Evolutionary conservation across 2,888 invertebrate genomes (phyloP), one percentile per base, ranked within the genome.

Genomic region (Drosophila hamatofila): DNA sequence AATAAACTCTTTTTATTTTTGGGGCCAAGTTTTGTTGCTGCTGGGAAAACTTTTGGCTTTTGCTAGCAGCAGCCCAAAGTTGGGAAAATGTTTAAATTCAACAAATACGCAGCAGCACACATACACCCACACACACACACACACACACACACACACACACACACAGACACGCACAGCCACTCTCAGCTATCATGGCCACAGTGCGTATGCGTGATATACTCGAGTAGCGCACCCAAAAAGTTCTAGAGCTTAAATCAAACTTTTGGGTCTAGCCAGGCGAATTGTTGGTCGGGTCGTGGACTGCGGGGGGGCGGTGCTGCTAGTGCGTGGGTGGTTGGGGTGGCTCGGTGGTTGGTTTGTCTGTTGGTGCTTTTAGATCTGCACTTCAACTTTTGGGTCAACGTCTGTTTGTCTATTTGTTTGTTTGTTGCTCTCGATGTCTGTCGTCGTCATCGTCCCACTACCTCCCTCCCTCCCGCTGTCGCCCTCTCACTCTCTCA

Each of bases 351-450:
- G 27, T 49, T 55, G 54, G 65, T 58, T 41, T 76, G 72, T 74
- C 59, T 63, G 61, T 75, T 71, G 61, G 61, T 46, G 79, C 90
- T 86, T 80, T 89, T 66, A 78, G 85, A 88, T 85, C 84, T 85
- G 83, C 88, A 89, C 84, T 89, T 89, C 88, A 85, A 85, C 88
- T 85, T 85, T 85, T 85, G 84, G 88, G 85, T 85, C 85, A 88
- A 88, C 90, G 90, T 89, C 90, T 85, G 90, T 85, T 88, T 83
- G 88, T 85, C 81, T 82, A 81, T 88, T 78, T 81, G 81, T 90
- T 88, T 90, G 90, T 86, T 87, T 83, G 90, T 86, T 88, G 89
- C 88, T 89, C 77, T 80, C 81, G 63, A 55, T 78, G 73, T 78
- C 81, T 82, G 80, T 70, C 72, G 79, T 78, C 75, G 65, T 72